These are phyloP conservation scores for Carassius gibelio DNA, from an alignment of 2,113 vertebrate genomes.

Conservation along the genomic window DNA sequence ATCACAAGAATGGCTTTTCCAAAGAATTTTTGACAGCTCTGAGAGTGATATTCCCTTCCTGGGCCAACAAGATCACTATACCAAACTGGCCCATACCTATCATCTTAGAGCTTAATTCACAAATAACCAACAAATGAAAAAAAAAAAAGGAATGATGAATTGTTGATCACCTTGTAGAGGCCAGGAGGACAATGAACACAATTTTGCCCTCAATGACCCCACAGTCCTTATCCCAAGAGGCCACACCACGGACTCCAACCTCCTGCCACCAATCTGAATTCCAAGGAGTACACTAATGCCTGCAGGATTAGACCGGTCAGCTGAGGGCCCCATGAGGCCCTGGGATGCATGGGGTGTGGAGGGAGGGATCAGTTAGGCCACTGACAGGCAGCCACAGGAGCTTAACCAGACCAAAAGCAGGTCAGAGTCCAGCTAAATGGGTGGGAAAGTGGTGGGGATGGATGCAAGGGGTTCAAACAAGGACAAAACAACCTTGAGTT, in stretches of 20 bases:
- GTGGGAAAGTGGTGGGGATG: background rate
- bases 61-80: conserved; percentile 12
- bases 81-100: background rate
- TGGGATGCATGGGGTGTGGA: background rate
- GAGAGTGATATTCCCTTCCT: conserved; percentile 10
- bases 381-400: conserved; percentile 13
- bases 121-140: conserved; percentile 6
- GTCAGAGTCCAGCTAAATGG: conserved; percentile 38
- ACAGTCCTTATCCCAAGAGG: background rate
- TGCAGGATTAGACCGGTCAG: conserved; percentile 49
- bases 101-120: background rate
- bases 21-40: background rate
- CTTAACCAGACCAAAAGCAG: conserved; percentile 40
- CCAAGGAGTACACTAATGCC: conserved; percentile 43
- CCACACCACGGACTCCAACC: conserved; percentile 3
- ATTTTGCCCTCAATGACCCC: conserved; percentile 14
- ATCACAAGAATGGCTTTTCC: background rate
- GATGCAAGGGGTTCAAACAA: conserved; percentile 2
- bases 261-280: conserved; percentile 34
- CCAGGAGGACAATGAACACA: conserved; percentile 5
- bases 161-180: background rate
- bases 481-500: background rate
- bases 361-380: background rate
- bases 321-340: conserved; percentile 33
- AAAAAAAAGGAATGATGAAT: background rate